Conservation (phyloP, 1,140 invertebrate species). For the Adoxophyes honmai region DNA sequence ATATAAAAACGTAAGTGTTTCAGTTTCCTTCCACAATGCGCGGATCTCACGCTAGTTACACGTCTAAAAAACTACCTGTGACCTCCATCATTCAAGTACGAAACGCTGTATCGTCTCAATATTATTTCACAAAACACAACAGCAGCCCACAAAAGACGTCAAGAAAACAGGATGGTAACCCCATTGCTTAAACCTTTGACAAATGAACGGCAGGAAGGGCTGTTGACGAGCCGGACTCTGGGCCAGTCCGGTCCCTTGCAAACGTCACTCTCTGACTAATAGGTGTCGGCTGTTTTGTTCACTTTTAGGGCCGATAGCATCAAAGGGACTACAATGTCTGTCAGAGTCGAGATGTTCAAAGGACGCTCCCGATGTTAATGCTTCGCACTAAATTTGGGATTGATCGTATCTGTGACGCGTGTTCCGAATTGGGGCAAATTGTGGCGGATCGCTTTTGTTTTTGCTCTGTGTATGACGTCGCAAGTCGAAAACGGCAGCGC, state of each 20-base stretch:
- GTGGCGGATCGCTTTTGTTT: no score
- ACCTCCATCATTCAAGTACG: background rate
- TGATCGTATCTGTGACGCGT: background rate
- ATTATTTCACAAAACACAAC: background rate
- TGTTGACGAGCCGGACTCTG: background rate
- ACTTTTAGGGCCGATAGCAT: background rate
- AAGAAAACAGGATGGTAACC: conserved; percentile 8
- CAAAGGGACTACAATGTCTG: background rate
- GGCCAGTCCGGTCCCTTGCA: background rate
- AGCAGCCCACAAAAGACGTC: conserved; percentile 7
- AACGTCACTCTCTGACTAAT: conserved; percentile 4
- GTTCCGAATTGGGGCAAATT: no score
- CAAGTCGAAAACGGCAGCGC: no score
- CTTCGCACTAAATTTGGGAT: background rate
- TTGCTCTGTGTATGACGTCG: no score
- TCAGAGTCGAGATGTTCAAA: background rate
- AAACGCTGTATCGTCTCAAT: no score
- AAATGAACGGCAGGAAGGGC: background rate
- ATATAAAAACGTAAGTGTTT: no score
- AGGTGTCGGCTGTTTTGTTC: conserved; percentile 6
- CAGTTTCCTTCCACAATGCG: no score
- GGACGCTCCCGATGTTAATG: background rate
- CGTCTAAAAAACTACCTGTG: no score
- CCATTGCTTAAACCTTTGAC: conserved; percentile 3
- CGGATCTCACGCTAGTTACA: no score